Conservation (phyloP, 2,797 vertebrate species). For the Peromyscus eremicus region DNA sequence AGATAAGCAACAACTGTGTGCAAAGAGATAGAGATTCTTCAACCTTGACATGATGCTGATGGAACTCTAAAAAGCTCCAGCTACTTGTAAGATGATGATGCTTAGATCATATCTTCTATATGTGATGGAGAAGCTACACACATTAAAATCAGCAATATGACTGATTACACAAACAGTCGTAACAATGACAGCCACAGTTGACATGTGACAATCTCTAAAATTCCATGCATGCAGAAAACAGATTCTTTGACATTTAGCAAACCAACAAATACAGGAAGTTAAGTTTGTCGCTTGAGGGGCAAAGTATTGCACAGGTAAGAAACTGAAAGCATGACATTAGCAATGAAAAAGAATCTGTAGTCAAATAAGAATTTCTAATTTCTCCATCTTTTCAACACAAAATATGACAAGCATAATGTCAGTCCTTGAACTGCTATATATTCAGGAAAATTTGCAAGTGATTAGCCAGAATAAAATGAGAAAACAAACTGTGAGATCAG, state of each 20-base stretch:
- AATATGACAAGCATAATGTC: not conserved
- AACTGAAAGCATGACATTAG: not conserved
- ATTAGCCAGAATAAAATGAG: not conserved
- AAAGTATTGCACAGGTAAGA: not conserved
- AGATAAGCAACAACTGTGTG: not conserved
- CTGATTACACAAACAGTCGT: too few species aligned
- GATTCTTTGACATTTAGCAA: slow-evolving; percentile 47
- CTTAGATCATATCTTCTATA: not conserved
- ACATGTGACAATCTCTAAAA: slow-evolving; percentile 18
- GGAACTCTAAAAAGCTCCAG: not conserved
- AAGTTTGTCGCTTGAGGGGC: not conserved
- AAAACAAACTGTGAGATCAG: not conserved
- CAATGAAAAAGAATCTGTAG: not conserved
- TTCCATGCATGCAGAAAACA: slow-evolving; percentile 24
- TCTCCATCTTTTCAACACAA: not conserved
- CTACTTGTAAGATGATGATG: not conserved
- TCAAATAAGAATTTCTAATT: not conserved
- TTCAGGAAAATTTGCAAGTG: not conserved
- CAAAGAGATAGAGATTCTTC: not conserved
- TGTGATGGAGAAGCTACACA: too few species aligned
- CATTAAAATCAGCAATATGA: not conserved
- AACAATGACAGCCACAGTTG: not conserved
- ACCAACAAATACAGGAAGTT: slow-evolving; percentile 1
- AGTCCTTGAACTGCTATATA: not conserved
- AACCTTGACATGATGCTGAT: not conserved